Base-by-base conservation (phyloP, 2,888 invertebrate species). In the Eubasilissa splendida region DNA sequence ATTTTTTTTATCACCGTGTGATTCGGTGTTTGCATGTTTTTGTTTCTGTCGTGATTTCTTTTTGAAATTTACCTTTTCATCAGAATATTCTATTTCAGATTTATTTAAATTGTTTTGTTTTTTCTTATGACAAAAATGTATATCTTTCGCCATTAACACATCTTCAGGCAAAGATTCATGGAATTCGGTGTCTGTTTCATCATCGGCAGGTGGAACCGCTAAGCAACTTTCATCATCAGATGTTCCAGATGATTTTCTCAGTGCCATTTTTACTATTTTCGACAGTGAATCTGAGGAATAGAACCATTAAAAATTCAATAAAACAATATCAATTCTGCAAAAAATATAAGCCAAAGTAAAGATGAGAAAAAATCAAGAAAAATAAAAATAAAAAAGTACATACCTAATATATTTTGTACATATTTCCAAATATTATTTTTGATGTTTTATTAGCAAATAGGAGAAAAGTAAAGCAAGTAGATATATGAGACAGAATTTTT, bases 101-200 rank as follows among this genome's bases (percentile, higher is more conserved):
- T 42, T 85, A 76, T 82, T 85, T 86, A 56, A 85, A 85, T 7
- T 68, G 81, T 66, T 58, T 12, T 31, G 42, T 53, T 68, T 82
- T 66, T 58, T 84, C 83, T 79, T 82, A 85, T 87, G 88, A 10
- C 85, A 81, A 42, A 89, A 84, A 63, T 85, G 87, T 31, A 90
- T 90, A 81, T 90, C 90, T 86, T 92, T 92, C 60, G 90, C 89
- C 86, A 91, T 91, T 9, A 93, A 87, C 33, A 92, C 87, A 84
- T 91, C 94, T 85, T 92, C 93, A 0, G 94, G 94, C 82, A 95
- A 86, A 0, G 93, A 92, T 85, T 94, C 94, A 84, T 94, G 94
- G 86, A 94, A 94, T 84, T 94, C 94, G 0, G 93, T 94, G 84
- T 94, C 94, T 0, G 94, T 94, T 86, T 92, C 93, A 83, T 93